Conservation (phyloP, 2,888 invertebrate genomes). For the Orgyia antiqua region DNA sequence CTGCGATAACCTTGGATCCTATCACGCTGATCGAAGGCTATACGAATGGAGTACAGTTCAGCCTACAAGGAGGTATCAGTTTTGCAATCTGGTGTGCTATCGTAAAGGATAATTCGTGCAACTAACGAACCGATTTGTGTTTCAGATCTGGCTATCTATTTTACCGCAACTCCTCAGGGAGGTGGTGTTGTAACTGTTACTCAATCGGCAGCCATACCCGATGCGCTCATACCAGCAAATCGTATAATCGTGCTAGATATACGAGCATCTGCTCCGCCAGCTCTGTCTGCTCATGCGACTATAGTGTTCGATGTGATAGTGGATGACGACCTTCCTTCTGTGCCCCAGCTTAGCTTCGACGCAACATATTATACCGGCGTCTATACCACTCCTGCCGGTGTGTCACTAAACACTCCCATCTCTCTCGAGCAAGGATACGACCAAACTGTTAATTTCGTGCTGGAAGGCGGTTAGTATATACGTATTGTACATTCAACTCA, state of each 20-base stretch:
- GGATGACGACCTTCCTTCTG: conserved; percentile 3
- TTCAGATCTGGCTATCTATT: conserved; percentile 16
- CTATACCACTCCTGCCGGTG: conserved; percentile 19
- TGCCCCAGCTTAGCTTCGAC: conserved; percentile 7
- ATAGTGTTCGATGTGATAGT: conserved; percentile 17
- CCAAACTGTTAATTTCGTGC: conserved; percentile 20
- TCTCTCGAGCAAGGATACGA: conserved; percentile 28
- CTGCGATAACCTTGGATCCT: conserved; percentile 16
- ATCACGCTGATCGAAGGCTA: conserved; percentile 33
- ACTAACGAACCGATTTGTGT: neutral
- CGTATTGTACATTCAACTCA: no score
- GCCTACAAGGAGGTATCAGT: conserved; percentile 28
- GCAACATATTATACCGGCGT: conserved; percentile 32
- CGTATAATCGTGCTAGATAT: conserved; percentile 20
- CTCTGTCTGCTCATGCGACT: conserved; percentile 17
- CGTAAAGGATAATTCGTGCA: neutral
- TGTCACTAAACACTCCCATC: conserved; percentile 24
- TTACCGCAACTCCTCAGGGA: conserved; percentile 8
- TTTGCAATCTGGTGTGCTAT: neutral
- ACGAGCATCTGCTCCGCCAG: conserved; percentile 17
- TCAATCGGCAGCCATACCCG: conserved; percentile 18
- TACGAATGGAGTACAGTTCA: conserved; percentile 23
- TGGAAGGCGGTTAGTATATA: conserved; percentile 29
- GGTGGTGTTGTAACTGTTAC: conserved; percentile 11
- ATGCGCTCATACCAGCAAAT: conserved; percentile 18